A percentile compares a stretch with the other conserved stretches of the same genome.
phyloP scores from a whole-genome alignment of 2,888 invertebrate genomes.

The Drosophila niveifrons region DNA sequence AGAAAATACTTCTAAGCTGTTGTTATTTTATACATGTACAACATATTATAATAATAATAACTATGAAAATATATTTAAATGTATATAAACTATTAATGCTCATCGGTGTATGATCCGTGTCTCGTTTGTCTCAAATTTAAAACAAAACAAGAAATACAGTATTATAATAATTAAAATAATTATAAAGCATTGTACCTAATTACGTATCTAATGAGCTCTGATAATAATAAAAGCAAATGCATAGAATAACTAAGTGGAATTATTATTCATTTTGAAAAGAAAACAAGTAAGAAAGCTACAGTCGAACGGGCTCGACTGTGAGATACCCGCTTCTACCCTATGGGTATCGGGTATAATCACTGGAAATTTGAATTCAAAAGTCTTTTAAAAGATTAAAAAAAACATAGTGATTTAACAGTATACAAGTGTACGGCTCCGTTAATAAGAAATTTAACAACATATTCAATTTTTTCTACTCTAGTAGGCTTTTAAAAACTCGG shows the following conservation, averaged over 20 bases:
- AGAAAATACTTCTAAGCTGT: slow-evolving; percentile 36
- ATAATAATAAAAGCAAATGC: slow-evolving; percentile 32
- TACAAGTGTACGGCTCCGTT: too few relatives aligned
- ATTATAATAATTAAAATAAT: slow-evolving; percentile 35
- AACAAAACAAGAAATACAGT: slow-evolving; percentile 13
- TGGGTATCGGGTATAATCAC: too few relatives aligned
- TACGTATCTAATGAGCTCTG: slow-evolving; percentile 50
- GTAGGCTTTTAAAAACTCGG: slow-evolving; percentile 23
- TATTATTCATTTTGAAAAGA: background rate
- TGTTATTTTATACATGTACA: slow-evolving; percentile 61
- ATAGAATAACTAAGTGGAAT: background rate
- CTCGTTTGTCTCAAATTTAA: slow-evolving; percentile 58
- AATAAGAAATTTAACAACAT: background rate
- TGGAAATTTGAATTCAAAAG: background rate
- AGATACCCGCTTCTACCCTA: too few relatives aligned
- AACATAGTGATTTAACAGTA: too few relatives aligned
- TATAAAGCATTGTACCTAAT: slow-evolving; percentile 67
- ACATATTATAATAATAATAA: slow-evolving; percentile 21
- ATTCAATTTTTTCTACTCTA: background rate
- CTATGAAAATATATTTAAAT: slow-evolving; percentile 5
- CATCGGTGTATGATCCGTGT: slow-evolving; percentile 38
- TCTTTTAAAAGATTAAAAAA: too few relatives aligned
- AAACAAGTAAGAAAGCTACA: too few relatives aligned
- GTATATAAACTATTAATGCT: slow-evolving; percentile 19
- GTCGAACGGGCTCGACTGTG: too few relatives aligned